These are phyloP conservation scores for Ditula angustiorana DNA, from an alignment of 2,888 invertebrate species.

Conservation along the genomic window DNA sequence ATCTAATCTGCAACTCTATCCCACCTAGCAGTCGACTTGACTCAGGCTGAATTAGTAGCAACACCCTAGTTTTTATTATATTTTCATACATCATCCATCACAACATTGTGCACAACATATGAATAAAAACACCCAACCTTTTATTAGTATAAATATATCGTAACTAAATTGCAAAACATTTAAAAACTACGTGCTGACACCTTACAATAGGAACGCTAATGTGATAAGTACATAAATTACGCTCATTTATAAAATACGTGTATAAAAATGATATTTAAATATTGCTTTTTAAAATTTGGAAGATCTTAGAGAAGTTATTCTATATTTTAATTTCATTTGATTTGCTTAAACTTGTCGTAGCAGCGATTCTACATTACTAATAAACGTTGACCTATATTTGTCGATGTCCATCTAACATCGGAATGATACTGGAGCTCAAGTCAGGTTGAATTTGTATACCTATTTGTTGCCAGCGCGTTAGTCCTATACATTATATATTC, in stretches of 20 bases:
- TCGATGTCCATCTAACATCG: slow-evolving; percentile 50
- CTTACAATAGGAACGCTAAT: slow-evolving; percentile 48
- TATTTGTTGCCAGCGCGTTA: slow-evolving; percentile 68
- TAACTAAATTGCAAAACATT: slow-evolving; percentile 17
- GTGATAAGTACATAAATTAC: slow-evolving; percentile 43
- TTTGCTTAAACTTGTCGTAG: background rate
- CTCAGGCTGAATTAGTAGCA: background rate
- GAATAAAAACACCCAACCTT: slow-evolving; percentile 23
- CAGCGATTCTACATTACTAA: background rate
- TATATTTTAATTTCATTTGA: background rate
- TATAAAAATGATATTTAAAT: slow-evolving; percentile 70
- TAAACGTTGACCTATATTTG: slow-evolving; percentile 21
- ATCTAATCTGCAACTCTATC: slow-evolving; percentile 17
- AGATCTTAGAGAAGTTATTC: slow-evolving; percentile 53
- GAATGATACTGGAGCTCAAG: slow-evolving; percentile 50
- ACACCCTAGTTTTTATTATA: background rate
- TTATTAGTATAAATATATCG: background rate
- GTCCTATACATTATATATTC: slow-evolving; percentile 62
- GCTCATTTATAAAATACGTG: slow-evolving; percentile 50
- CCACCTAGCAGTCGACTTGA: background rate
- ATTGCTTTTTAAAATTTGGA: slow-evolving; percentile 72
- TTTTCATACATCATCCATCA: background rate
- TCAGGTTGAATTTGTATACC: slow-evolving; percentile 28
- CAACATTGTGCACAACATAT: slow-evolving; percentile 9
- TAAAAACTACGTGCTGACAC: slow-evolving; percentile 14